Base-by-base conservation (phyloP, 2,797 vertebrate species). In the Scleropages formosus region DNA sequence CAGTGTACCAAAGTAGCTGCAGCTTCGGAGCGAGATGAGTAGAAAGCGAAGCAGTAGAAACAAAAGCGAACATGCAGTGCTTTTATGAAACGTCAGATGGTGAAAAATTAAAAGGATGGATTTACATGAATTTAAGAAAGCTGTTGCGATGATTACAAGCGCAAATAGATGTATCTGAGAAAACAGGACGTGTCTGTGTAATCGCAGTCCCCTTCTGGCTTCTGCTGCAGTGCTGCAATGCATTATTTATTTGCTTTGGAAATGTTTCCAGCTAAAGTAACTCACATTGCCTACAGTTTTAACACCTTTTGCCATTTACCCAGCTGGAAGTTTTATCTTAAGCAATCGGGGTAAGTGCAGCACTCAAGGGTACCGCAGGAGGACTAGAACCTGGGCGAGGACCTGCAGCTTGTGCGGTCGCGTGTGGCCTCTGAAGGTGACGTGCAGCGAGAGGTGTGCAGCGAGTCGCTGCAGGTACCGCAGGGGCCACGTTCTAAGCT, bases 141-240 rank as follows among this genome's bases (percentile, higher is more conserved):
- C 53, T 12, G 47, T 24, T 69, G 24, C 24, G 20, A 49, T 49
- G 67, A 24, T 69, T 69, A 53, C 67, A 69, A 26, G 13, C 47
- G 69, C 67, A 69, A 69, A 49, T 49, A 20, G 67, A 20, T 69
- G 67, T 22, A 49, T 69, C 69, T 69, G 20, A 49, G 47, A 69
- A 24, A 69, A 16, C 49, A 26, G 46, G 67, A 15, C 56, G 22
- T 56, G 24, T n/a, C 10, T 56, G 18, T 27, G 26, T n/a, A 27
- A 58, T 27, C 56, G 9, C 9, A 6, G 15, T 15, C 24, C 51
- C 6, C 8, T 53, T 20, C 53, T 51, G 69, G 26, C 16, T 26
- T 68, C 65, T 68, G 0, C n/a, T 20, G 8, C 24, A 58, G 49
- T 26, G 8, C 59, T 51, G 15, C 51, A 56, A 51, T 71, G 56